A percentile compares a stretch with the other conserved stretches of the same genome.
Conservation (phyloP, 92 coral and sea anemone genomes). For the Zoanthus gigantus region DNA sequence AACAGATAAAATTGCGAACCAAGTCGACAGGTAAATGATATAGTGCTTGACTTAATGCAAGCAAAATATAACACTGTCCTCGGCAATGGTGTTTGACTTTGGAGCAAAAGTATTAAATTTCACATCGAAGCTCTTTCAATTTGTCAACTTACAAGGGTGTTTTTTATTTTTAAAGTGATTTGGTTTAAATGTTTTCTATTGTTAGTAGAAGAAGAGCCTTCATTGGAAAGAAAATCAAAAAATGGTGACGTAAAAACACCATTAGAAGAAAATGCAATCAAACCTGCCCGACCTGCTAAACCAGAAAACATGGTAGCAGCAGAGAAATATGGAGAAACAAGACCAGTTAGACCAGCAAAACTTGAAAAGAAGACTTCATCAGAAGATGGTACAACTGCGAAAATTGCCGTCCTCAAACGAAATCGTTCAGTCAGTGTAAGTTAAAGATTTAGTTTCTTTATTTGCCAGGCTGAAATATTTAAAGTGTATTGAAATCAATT, state of each 20-base stretch:
- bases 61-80: not conserved
- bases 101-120: not conserved
- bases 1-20: slow-evolving; percentile 26
- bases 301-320: slow-evolving; percentile 4
- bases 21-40: slow-evolving; percentile 16
- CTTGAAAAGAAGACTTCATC: slow-evolving; percentile 3
- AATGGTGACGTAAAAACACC: not conserved
- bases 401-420: not conserved
- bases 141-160: too few species aligned
- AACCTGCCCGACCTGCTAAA: slow-evolving; percentile 5
- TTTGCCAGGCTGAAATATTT: not conserved
- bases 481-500: too few species aligned
- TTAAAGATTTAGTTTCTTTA: not conserved
- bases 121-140: not conserved
- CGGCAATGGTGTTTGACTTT: not conserved
- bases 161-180: not conserved
- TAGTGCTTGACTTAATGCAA: not conserved
- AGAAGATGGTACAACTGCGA: not conserved
- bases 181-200: not conserved
- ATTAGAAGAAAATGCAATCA: not conserved
- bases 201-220: not conserved
- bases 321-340: not conserved
- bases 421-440: slow-evolving; percentile 27
- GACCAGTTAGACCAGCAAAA: slow-evolving; percentile 4
- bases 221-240: not conserved